Conservation (phyloP, 2,888 invertebrate species). For the Drosophila birchii region DNA sequence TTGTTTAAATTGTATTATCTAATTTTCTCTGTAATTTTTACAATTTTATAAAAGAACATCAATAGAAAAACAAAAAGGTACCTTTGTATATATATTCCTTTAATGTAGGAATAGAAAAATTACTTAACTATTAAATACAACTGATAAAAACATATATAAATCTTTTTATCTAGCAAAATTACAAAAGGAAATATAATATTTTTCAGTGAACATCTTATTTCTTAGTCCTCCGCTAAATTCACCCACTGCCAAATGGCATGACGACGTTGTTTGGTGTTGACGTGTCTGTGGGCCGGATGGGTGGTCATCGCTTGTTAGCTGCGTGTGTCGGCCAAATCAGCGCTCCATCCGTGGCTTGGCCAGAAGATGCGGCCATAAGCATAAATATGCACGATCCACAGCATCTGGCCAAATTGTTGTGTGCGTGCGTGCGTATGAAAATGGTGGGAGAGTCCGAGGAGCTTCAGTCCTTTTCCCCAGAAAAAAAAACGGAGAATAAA, state of each 20-base stretch:
- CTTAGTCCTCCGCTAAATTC: neutral
- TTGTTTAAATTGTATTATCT: too few relatives aligned
- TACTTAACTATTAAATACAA: too few relatives aligned
- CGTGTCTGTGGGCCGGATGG: constrained; percentile 47
- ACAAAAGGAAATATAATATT: too few relatives aligned
- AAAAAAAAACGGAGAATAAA: constrained; percentile 37
- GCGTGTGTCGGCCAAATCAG: constrained; percentile 66
- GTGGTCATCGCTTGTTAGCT: constrained; percentile 52
- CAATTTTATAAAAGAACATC: too few relatives aligned
- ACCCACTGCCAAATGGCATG: constrained; percentile 63
- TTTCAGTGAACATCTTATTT: neutral
- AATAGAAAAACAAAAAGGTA: too few relatives aligned
- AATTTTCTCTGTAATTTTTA: too few relatives aligned
- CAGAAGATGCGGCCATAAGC: constrained; percentile 61
- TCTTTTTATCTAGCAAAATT: too few relatives aligned
- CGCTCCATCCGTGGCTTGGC: constrained; percentile 55
- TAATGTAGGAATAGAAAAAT: too few relatives aligned
- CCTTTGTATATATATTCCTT: too few relatives aligned
- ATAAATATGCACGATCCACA: constrained; percentile 68
- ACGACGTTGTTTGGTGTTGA: constrained; percentile 71
- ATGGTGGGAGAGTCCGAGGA: neutral
- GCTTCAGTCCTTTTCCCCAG: neutral
- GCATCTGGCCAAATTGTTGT: constrained; percentile 59
- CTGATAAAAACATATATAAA: too few relatives aligned
- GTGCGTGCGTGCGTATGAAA: constrained; percentile 56